A percentile compares a stretch with the other conserved stretches of the same genome.
Conservation (phyloP, 2,888 invertebrate genomes). For the Trachelus troglodyta region DNA sequence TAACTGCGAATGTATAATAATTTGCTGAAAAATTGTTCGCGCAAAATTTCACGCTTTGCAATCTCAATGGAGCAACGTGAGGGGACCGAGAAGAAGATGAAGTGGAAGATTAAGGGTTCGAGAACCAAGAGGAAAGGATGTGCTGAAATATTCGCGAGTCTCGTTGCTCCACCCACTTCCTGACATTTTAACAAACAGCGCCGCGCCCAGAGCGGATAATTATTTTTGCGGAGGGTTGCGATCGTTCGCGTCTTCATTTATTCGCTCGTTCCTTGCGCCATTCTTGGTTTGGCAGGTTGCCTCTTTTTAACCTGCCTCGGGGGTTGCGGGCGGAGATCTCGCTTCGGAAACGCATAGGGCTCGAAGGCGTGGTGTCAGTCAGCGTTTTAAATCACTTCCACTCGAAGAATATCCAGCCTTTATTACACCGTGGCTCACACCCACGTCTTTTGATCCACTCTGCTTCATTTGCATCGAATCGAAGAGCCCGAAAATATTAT, state of each 20-base stretch:
- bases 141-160: constrained; percentile 41
- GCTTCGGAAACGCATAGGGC: constrained; percentile 9
- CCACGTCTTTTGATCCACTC: neutral
- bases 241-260: constrained; percentile 10
- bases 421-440: neutral
- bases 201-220: constrained; percentile 60
- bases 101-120: neutral
- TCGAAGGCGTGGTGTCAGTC: constrained; percentile 47
- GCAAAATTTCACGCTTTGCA: neutral
- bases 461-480: neutral
- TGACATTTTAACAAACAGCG: constrained; percentile 61
- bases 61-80: neutral
- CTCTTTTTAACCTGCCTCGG: neutral
- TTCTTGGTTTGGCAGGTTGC: constrained; percentile 5
- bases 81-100: neutral
- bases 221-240: constrained; percentile 53
- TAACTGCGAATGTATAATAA: neutral
- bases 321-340: constrained; percentile 43
- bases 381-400: constrained; percentile 63
- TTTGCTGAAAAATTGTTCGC: neutral
- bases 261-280: constrained; percentile 6
- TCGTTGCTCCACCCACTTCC: constrained; percentile 19
- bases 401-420: constrained; percentile 28
- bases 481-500: neutral
- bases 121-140: neutral